Evolutionary conservation across 2,113 vertebrate species (phyloP).

Genomic region (Trematomus loennbergii): DNA sequence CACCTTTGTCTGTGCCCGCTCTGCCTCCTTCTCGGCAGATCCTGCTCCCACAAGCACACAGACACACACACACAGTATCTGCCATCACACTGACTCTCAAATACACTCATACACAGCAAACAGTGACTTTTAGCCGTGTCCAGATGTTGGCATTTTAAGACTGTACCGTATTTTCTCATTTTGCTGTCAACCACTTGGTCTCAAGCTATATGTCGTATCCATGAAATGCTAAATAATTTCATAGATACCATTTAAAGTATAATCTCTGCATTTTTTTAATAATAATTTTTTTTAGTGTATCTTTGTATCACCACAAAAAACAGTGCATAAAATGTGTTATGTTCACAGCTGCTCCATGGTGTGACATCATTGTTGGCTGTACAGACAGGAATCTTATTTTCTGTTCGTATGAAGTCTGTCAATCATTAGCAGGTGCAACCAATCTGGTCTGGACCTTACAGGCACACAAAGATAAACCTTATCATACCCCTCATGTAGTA

Average conservation of each 20-base stretch:
- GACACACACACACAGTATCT: conserved; percentile 49
- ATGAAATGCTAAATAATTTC: conserved; percentile 36
- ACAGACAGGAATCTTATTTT: conserved; percentile 4
- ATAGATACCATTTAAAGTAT: conserved; percentile 29
- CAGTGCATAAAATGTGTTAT: background rate
- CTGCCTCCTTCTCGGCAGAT: conserved; percentile 60
- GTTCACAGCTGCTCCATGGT: conserved; percentile 26
- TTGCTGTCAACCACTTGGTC: conserved; percentile 24
- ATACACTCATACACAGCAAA: conserved; percentile 24
- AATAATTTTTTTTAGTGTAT: too few species aligned
- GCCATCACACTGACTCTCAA: conserved; percentile 34
- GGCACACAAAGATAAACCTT: background rate
- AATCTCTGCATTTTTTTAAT: conserved; percentile 17
- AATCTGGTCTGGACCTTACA: conserved; percentile 15
- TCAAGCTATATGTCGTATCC: conserved; percentile 33
- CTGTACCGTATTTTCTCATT: conserved; percentile 49
- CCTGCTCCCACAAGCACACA: conserved; percentile 39
- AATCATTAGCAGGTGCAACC: conserved; percentile 47
- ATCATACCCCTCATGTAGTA: background rate
- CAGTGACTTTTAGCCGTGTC: conserved; percentile 41
- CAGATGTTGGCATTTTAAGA: conserved; percentile 66
- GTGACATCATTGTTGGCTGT: conserved; percentile 30
- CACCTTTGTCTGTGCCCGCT: conserved; percentile 78
- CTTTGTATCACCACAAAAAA: conserved; percentile 18
- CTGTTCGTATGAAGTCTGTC: background rate